phyloP scores from a whole-genome alignment of 2,113 vertebrate species.

The Onychostruthus taczanowskii region DNA sequence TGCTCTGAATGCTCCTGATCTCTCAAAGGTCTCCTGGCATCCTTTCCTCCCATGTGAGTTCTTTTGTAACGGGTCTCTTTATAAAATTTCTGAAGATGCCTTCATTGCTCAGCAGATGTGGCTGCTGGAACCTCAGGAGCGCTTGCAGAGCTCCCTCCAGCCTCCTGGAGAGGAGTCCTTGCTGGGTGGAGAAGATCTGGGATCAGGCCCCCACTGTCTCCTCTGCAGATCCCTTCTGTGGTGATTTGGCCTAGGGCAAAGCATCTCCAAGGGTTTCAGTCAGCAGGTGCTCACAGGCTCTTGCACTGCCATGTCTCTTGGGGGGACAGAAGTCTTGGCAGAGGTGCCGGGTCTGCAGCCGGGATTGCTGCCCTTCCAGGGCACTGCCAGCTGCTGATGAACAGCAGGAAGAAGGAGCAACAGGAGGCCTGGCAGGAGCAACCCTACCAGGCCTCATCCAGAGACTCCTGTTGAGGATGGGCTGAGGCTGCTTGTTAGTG shows the following conservation, averaged over 20 bases:
- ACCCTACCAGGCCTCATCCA: not conserved
- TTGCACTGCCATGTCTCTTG: accelerated
- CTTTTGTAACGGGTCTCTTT: not conserved
- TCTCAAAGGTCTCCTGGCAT: not conserved
- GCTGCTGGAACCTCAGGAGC: not conserved
- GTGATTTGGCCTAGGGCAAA: not conserved
- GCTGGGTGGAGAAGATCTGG: not conserved
- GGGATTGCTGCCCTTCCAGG: not conserved
- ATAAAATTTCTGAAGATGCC: not conserved
- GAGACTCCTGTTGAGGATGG: not conserved
- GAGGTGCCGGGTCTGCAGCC: not conserved
- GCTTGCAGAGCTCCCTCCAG: not conserved
- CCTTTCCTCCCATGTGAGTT: not conserved
- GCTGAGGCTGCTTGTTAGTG: not conserved
- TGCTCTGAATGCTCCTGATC: not conserved
- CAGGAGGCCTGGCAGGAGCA: no score
- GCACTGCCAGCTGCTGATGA: accelerated
- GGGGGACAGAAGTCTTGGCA: not conserved
- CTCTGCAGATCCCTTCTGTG: not conserved
- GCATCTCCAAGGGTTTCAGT: not conserved
- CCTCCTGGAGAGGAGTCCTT: not conserved
- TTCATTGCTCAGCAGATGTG: not conserved
- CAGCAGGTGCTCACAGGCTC: not conserved
- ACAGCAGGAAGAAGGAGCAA: not conserved
- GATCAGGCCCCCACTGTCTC: not conserved